Evolutionary conservation across 2,797 vertebrate genomes (phyloP).

Genomic region (Girardinus metallicus): DNA sequence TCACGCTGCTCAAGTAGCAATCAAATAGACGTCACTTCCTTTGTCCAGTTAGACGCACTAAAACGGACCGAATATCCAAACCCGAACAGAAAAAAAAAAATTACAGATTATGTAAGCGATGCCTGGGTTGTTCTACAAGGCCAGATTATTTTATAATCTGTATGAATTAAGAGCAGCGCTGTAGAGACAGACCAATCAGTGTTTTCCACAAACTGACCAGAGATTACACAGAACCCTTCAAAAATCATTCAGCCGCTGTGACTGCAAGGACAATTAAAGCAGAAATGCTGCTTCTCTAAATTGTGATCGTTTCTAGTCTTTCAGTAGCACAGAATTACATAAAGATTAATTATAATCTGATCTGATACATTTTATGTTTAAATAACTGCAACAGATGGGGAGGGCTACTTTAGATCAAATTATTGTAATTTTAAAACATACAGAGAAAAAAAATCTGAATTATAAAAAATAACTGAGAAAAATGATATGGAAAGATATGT

Average conservation of each 20-base stretch:
- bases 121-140: not conserved
- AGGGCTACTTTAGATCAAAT: not conserved
- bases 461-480: not conserved
- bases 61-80: not conserved
- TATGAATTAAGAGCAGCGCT: not conserved
- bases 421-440: not conserved
- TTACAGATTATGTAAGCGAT: constrained; percentile 4
- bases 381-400: not conserved
- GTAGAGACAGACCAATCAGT: not conserved
- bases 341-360: not conserved
- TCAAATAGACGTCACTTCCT: not conserved
- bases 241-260: not conserved
- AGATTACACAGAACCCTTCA: not conserved
- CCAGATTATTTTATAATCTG: constrained; percentile 8
- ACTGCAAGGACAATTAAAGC: not conserved
- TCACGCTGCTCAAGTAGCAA: not conserved
- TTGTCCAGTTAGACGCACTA: not conserved
- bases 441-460: not conserved
- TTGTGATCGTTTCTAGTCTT: not conserved
- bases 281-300: not conserved
- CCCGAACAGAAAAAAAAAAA: not conserved
- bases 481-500: not conserved
- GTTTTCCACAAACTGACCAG: not conserved
- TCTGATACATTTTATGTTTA: not conserved
- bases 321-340: not conserved